These are phyloP conservation scores for Nesospiza acunhae DNA, from an alignment of 2,113 vertebrate genomes.

Conservation along the genomic window DNA sequence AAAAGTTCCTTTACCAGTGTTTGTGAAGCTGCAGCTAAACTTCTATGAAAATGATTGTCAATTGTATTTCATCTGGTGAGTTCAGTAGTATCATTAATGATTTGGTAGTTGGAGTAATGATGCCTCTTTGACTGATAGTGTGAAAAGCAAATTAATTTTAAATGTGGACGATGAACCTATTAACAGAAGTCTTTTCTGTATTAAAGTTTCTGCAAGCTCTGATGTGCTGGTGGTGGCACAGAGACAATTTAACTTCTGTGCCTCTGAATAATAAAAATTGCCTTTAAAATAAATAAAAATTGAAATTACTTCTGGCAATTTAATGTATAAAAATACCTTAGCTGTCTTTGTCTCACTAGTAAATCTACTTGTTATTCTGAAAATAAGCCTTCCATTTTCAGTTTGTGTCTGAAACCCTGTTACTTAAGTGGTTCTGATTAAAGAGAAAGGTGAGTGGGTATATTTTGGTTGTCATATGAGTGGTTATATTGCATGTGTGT, in stretches of 20 bases:
- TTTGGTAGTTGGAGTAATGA: not conserved
- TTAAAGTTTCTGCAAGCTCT: not conserved
- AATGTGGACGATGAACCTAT: not conserved
- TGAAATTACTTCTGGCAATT: not conserved
- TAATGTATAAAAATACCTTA: not conserved
- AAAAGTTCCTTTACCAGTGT: not conserved
- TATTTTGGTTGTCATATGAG: accelerated
- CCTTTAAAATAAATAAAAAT: not conserved
- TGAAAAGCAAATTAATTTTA: not conserved
- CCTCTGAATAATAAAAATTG: not conserved
- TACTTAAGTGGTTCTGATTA: not conserved
- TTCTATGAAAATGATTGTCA: not conserved
- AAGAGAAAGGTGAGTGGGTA: accelerated
- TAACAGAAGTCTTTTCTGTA: not conserved
- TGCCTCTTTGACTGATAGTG: not conserved
- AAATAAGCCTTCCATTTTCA: not conserved
- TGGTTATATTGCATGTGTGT: not conserved
- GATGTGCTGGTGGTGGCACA: not conserved
- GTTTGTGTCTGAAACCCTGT: not conserved
- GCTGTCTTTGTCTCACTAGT: not conserved
- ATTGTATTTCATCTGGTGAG: not conserved
- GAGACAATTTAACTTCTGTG: not conserved
- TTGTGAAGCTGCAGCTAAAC: not conserved
- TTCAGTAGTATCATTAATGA: not conserved
- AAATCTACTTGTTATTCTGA: not conserved